Percentiles rank a stretch among this genome's conserved stretches.
phyloP scores from a whole-genome alignment of 30 jellyfish, hydroid and myxozoan genomes.

The Catostylus mosaicus region DNA sequence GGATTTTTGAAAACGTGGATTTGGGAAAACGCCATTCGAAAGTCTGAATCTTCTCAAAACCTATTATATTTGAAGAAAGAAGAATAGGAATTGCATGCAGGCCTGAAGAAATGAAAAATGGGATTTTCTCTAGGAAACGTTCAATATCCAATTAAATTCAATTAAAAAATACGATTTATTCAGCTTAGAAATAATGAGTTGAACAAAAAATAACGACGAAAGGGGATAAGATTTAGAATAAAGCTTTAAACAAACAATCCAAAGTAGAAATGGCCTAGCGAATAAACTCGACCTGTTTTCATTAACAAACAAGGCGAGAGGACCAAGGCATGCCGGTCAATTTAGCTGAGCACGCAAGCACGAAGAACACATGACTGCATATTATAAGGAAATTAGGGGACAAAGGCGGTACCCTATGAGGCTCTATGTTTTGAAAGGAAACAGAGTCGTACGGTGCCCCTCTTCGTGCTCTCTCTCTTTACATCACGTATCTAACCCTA shows the following conservation, averaged over 20 bases:
- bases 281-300: too few species aligned
- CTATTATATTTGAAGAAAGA: neutral
- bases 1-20: too few species aligned
- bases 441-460: too few species aligned
- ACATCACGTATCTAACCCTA: too few species aligned
- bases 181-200: neutral
- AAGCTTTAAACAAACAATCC: neutral
- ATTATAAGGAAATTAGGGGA: too few species aligned
- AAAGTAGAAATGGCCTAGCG: neutral
- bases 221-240: neutral
- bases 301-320: too few species aligned
- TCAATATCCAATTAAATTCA: slow-evolving; percentile 3
- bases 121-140: neutral
- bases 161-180: neutral
- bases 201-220: neutral
- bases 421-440: too few species aligned
- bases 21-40: neutral
- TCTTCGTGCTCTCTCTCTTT: too few species aligned
- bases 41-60: neutral
- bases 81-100: neutral
- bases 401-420: too few species aligned
- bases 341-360: too few species aligned
- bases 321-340: too few species aligned
- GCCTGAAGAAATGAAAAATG: neutral
- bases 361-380: too few species aligned